A percentile compares a stretch with the other conserved stretches of the same genome.
Conservation (phyloP, 2,888 invertebrate species). For the Ashinkailepas kermadecensis region DNA sequence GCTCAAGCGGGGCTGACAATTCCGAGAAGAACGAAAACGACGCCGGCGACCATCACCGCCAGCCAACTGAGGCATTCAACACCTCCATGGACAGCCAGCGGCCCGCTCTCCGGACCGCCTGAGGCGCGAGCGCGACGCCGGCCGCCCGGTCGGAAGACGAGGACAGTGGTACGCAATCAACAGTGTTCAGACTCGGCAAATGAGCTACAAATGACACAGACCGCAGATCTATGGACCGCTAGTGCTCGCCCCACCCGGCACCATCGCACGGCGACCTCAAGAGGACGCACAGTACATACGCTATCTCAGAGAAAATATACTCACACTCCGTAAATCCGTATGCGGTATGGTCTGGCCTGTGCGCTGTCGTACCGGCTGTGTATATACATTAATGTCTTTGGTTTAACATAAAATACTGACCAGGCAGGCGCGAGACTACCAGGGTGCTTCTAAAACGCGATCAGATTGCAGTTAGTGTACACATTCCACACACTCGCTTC, state of each 20-base stretch:
- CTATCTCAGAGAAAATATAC: background rate
- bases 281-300: background rate
- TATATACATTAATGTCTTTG: slow-evolving; percentile 2
- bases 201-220: background rate
- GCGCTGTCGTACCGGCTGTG: background rate
- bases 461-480: background rate
- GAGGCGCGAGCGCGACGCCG: background rate
- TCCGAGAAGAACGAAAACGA: too few species aligned
- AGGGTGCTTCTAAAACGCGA: background rate
- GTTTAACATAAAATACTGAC: slow-evolving; percentile 17
- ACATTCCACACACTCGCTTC: background rate
- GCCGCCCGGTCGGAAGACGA: slow-evolving; percentile 12
- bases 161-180: background rate
- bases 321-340: background rate
- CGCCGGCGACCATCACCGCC: too few species aligned
- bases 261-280: background rate
- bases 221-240: background rate
- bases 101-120: background rate
- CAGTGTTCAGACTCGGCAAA: background rate
- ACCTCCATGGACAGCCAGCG: too few species aligned
- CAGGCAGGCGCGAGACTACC: background rate
- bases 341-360: background rate
- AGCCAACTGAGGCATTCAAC: too few species aligned
- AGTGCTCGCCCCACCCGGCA: background rate
- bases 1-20: too few species aligned